Evolutionary conservation across 1,140 invertebrate species (phyloP).

Genomic region (Chironomus tepperi): DNA sequence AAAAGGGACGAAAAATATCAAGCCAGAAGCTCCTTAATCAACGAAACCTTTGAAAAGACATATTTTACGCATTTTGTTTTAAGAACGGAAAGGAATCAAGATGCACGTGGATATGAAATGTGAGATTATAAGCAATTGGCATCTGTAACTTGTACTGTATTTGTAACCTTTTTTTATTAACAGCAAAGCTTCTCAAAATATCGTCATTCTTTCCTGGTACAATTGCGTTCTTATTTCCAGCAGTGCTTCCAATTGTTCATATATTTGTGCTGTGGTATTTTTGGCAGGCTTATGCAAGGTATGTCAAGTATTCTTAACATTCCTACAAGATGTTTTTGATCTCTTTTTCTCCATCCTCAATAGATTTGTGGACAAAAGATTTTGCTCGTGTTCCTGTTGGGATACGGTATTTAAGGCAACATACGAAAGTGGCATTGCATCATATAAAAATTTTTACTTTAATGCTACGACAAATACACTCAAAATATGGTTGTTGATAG

Average conservation of each 20-base stretch:
- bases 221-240: slow-evolving; percentile 31
- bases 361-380: slow-evolving; percentile 48
- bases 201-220: slow-evolving; percentile 20
- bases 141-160: not conserved
- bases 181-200: not conserved
- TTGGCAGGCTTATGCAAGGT: slow-evolving; percentile 60
- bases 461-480: slow-evolving; percentile 64
- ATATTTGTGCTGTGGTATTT: slow-evolving; percentile 56
- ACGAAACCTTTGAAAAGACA: no score
- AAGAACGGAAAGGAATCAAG: no score
- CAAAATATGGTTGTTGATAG: slow-evolving; percentile 67
- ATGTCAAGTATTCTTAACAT: slow-evolving; percentile 26
- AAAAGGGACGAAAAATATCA: no score
- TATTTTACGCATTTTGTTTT: no score
- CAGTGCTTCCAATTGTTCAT: slow-evolving; percentile 50
- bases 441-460: slow-evolving; percentile 78
- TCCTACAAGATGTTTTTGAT: not conserved
- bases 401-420: slow-evolving; percentile 74
- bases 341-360: not conserved
- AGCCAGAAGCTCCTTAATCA: no score
- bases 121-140: not conserved
- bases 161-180: not conserved
- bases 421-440: slow-evolving; percentile 63
- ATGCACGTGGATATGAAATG: slow-evolving; percentile 7
- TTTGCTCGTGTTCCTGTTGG: slow-evolving; percentile 71